Percentiles rank a stretch among this genome's conserved stretches.
These are phyloP conservation scores for Alosa sapidissima DNA, from an alignment of 2,797 vertebrate species.

Conservation along the genomic window DNA sequence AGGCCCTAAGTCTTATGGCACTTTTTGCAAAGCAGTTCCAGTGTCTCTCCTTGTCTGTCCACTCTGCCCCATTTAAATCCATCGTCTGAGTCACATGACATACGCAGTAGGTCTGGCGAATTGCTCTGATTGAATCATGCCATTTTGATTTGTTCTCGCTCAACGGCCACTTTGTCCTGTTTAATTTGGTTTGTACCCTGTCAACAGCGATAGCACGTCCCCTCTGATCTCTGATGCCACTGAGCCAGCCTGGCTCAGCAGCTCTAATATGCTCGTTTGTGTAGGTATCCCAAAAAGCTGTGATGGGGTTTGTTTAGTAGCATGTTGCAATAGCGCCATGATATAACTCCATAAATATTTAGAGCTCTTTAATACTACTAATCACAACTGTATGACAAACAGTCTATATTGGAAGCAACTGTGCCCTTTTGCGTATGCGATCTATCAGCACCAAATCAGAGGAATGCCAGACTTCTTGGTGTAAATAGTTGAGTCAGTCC, in stretches of 20 bases:
- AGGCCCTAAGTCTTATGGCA: background rate
- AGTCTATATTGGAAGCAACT: background rate
- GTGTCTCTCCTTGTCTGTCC: background rate
- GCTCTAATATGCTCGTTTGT: background rate
- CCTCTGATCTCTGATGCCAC: background rate
- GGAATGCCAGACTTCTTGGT: background rate
- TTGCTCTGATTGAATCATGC: conserved; percentile 25
- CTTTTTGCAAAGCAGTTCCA: background rate
- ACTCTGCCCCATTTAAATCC: background rate
- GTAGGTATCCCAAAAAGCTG: background rate
- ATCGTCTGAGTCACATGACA: background rate
- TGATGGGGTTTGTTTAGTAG: background rate
- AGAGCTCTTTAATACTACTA: background rate
- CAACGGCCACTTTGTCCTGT: conserved; percentile 24
- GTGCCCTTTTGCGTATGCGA: background rate
- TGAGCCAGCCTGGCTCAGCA: background rate
- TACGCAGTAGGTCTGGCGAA: background rate
- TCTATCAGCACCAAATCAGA: background rate
- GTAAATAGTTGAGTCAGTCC: conserved; percentile 10
- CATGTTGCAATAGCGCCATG: background rate
- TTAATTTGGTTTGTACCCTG: conserved; percentile 4
- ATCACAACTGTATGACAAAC: background rate
- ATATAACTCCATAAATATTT: background rate
- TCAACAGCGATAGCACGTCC: background rate
- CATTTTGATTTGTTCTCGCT: conserved; percentile 20